phyloP scores from a whole-genome alignment of 2,797 vertebrate species.

The Danio tinwini region DNA sequence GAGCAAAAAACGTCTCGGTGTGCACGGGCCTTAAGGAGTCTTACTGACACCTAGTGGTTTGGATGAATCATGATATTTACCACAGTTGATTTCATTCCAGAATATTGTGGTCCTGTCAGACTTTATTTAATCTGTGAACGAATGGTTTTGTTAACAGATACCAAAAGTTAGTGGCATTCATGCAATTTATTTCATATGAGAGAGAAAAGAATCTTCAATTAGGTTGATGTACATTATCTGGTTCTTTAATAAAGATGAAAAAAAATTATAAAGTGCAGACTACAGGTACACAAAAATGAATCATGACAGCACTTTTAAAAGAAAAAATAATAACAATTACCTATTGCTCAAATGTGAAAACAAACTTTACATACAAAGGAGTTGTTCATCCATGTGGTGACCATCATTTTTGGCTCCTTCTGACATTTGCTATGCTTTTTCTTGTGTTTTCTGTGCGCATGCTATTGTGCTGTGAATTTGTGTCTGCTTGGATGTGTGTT shows the following conservation, averaged over 20 bases:
- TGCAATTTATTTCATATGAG: too few relatives aligned
- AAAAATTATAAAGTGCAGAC: slow-evolving; percentile 2
- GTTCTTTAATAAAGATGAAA: neutral
- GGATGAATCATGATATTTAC: neutral
- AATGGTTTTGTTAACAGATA: neutral
- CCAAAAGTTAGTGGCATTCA: neutral
- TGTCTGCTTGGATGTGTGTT: slow-evolving; percentile 39
- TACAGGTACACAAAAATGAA: neutral
- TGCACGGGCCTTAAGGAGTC: too few relatives aligned
- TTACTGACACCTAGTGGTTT: neutral
- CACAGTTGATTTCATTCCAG: too few relatives aligned
- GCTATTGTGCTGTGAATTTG: slow-evolving; percentile 42
- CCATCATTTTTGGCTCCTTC: slow-evolving; percentile 41
- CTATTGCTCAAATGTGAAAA: neutral
- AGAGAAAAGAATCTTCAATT: neutral
- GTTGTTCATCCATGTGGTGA: neutral
- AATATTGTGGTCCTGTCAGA: neutral
- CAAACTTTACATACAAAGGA: slow-evolving; percentile 14
- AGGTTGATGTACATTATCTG: neutral
- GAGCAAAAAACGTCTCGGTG: too few relatives aligned
- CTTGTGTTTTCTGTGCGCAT: slow-evolving; percentile 52
- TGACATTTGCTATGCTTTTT: neutral
- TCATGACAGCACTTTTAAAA: neutral
- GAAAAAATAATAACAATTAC: neutral
- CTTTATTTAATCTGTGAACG: neutral